phyloP scores from a whole-genome alignment of 1,140 invertebrate genomes.

The Bombus breviceps region DNA sequence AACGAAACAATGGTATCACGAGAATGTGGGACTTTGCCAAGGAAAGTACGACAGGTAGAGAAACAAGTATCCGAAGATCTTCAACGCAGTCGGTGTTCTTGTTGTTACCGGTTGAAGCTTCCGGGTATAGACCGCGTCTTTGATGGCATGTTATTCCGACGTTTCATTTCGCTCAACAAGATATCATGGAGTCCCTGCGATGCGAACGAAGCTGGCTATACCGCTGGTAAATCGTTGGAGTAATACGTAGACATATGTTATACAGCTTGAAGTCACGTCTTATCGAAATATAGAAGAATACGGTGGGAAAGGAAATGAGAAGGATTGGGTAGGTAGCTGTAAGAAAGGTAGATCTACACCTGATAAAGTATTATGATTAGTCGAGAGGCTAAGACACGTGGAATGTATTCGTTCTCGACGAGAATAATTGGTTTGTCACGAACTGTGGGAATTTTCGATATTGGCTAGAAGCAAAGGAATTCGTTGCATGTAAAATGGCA shows the following conservation, averaged over 20 bases:
- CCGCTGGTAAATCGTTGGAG: neutral
- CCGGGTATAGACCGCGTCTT: neutral
- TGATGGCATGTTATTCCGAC: conserved; percentile 4
- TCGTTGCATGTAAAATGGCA: neutral
- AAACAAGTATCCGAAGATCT: neutral
- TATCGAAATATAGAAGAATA: neutral
- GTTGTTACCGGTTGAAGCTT: conserved; percentile 3
- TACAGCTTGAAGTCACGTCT: neutral
- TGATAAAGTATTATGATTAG: neutral
- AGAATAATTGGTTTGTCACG: neutral
- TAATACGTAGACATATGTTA: neutral
- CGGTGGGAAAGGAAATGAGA: neutral
- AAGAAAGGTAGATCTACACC: neutral
- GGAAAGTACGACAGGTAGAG: neutral
- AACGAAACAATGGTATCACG: neutral
- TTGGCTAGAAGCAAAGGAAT: neutral
- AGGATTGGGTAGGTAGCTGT: neutral
- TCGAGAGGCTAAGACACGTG: neutral
- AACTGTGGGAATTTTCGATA: neutral
- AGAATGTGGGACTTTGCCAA: neutral
- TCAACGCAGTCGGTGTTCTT: neutral
- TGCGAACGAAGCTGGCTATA: neutral
- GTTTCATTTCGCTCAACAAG: neutral
- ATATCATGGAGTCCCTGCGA: neutral
- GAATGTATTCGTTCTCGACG: neutral